Evolutionary conservation across 2,888 invertebrate genomes (phyloP).

Genomic region (Steinernema carpocapsae): DNA sequence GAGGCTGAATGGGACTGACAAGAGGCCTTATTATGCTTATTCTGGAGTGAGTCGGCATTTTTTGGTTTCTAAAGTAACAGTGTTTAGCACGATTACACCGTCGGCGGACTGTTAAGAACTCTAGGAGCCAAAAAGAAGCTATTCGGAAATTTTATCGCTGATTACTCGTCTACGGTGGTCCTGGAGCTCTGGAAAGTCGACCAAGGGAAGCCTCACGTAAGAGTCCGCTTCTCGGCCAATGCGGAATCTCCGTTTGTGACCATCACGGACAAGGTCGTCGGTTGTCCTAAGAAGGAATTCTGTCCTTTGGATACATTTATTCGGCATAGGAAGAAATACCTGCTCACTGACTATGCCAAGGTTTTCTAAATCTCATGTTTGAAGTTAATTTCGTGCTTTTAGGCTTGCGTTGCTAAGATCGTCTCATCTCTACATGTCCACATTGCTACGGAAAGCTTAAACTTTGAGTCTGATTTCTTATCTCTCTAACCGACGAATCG

Average conservation of each 20-base stretch:
- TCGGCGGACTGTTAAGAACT: slow-evolving; percentile 34
- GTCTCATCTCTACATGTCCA: no score
- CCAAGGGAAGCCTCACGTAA: background rate
- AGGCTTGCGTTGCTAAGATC: no score
- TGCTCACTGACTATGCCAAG: background rate
- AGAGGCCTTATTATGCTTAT: background rate
- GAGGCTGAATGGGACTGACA: background rate
- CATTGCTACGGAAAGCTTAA: no score
- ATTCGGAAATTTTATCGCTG: slow-evolving; percentile 37
- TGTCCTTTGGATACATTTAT: background rate
- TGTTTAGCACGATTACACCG: slow-evolving; percentile 41
- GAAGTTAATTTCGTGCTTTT: no score
- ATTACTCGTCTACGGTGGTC: slow-evolving; percentile 39
- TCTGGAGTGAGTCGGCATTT: slow-evolving; percentile 25
- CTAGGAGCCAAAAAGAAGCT: slow-evolving; percentile 36
- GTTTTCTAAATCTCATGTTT: no score
- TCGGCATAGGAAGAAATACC: background rate
- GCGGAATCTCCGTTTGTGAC: no score
- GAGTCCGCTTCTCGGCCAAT: background rate
- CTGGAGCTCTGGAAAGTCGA: slow-evolving; percentile 40
- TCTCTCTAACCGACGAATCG: no score
- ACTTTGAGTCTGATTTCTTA: no score
- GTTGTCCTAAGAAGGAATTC: background rate
- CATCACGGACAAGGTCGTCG: no score
- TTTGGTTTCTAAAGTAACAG: background rate